Conservation (phyloP, 2,888 invertebrate species). For the Apoda limacodes region DNA sequence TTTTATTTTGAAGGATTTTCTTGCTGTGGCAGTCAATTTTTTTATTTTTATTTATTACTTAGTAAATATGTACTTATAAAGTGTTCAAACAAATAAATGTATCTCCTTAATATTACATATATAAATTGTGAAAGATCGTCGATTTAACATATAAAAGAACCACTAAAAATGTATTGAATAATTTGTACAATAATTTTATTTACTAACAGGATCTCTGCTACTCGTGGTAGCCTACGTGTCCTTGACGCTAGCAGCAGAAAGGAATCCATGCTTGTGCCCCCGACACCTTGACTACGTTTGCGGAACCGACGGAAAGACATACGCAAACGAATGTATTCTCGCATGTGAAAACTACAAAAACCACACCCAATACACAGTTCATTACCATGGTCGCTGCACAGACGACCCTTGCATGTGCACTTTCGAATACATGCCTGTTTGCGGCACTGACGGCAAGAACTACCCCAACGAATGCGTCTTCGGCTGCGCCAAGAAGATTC, state of each 20-base stretch:
- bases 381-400: slow-evolving; percentile 1
- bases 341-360: slow-evolving; percentile 17
- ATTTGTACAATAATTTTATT: slow-evolving; percentile 5
- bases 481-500: slow-evolving; percentile 26
- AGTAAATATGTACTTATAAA: no score
- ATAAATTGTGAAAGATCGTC: no score
- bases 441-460: slow-evolving; percentile 10
- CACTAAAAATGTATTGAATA: no score
- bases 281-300: slow-evolving; percentile 22
- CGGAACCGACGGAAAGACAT: slow-evolving; percentile 24
- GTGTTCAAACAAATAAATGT: no score
- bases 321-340: slow-evolving; percentile 27
- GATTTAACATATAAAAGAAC: no score
- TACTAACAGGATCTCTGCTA: slow-evolving; percentile 29
- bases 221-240: slow-evolving; percentile 25
- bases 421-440: slow-evolving; percentile 6
- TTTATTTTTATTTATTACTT: no score
- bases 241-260: no score
- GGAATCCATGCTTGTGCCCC: slow-evolving; percentile 24
- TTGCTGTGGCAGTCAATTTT: no score
- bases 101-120: no score
- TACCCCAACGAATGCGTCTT: slow-evolving; percentile 27
- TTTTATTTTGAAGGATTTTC: no score
- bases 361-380: background rate
- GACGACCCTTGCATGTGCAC: slow-evolving; percentile 8